A percentile compares a stretch with the other conserved stretches of the same genome.
Evolutionary conservation across 2,113 vertebrate genomes (phyloP).

Genomic region (Halichoerus grypus): DNA sequence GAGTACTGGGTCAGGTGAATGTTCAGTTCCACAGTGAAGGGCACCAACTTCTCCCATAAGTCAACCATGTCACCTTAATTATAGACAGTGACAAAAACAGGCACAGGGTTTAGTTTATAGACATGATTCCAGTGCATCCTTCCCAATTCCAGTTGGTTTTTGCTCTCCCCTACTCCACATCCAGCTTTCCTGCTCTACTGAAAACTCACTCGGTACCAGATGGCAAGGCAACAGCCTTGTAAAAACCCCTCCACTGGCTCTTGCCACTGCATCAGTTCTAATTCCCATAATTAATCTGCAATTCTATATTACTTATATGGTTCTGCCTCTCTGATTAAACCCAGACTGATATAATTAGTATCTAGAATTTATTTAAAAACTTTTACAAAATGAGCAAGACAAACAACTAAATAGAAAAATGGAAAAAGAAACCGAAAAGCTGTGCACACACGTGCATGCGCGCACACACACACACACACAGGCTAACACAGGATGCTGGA

Average conservation of each 20-base stretch:
- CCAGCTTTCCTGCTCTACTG: not conserved
- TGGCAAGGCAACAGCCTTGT: not conserved
- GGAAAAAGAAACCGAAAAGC: not conserved
- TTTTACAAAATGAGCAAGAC: not conserved
- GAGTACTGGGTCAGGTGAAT: not conserved
- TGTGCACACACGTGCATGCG: not conserved
- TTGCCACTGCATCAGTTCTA: not conserved
- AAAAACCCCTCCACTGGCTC: not conserved
- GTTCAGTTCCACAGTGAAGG: not conserved
- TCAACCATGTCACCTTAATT: not conserved
- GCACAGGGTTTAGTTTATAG: not conserved
- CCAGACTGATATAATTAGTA: not conserved
- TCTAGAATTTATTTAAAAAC: not conserved
- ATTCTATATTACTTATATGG: not conserved
- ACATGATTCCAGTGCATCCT: not conserved
- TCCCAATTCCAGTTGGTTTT: not conserved
- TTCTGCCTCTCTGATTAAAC: constrained; percentile 7
- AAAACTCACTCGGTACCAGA: not conserved
- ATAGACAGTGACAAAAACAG: not conserved
- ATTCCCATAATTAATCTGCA: not conserved
- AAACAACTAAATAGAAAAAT: constrained; percentile 23
- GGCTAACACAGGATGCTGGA: not conserved
- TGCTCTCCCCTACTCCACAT: not conserved
- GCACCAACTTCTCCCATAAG: not conserved
- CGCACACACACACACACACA: not conserved